Evolutionary conservation across 2,888 invertebrate genomes (phyloP).

Genomic region (Copidosoma aretas): DNA sequence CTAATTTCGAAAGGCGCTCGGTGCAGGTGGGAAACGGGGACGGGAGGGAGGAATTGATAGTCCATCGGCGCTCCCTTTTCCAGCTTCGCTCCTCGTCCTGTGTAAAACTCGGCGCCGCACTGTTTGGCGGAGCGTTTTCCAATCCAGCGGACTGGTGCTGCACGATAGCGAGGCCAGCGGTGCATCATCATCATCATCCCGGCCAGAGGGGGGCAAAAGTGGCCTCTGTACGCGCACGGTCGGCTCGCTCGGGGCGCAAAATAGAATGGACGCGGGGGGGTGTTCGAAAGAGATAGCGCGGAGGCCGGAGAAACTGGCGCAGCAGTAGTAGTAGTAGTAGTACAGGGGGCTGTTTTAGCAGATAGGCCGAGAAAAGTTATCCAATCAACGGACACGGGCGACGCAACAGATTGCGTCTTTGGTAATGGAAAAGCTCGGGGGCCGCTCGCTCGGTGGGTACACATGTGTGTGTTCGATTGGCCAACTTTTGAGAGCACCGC

Average conservation of each 20-base stretch:
- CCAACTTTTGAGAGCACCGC: constrained; percentile 5
- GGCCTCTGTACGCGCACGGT: too few relatives aligned
- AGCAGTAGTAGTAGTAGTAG: too few relatives aligned
- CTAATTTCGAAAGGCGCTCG: neutral
- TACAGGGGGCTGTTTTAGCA: too few relatives aligned
- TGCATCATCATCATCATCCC: constrained; percentile 13
- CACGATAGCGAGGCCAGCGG: neutral
- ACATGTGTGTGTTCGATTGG: neutral
- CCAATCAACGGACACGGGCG: neutral
- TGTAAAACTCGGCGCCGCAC: neutral
- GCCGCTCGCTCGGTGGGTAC: too few relatives aligned
- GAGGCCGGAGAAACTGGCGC: neutral
- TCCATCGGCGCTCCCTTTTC: constrained; percentile 18
- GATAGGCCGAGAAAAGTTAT: neutral
- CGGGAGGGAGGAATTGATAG: constrained; percentile 29
- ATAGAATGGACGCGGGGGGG: neutral
- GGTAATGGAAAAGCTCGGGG: too few relatives aligned
- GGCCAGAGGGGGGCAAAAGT: too few relatives aligned
- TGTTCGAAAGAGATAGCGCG: neutral
- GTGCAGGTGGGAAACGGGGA: neutral
- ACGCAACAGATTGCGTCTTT: neutral
- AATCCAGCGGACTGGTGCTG: constrained; percentile 2
- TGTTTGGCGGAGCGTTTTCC: constrained; percentile 4
- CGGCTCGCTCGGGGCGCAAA: neutral
- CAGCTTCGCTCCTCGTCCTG: neutral